These are phyloP conservation scores for Drosophila neocordata DNA, from an alignment of 1,140 invertebrate species.

Conservation along the genomic window DNA sequence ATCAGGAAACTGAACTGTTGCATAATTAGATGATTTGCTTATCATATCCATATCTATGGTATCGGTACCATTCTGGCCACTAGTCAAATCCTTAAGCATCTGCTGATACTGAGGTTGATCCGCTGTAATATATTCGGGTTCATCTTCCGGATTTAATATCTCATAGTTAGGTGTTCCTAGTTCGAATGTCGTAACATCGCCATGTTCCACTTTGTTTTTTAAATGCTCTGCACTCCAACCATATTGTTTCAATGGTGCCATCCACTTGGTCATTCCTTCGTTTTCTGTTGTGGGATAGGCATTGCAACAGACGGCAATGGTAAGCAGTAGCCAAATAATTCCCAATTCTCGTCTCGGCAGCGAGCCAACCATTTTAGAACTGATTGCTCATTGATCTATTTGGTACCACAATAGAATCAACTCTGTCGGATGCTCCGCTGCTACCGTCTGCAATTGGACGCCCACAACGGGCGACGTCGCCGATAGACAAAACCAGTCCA, in stretches of 20 bases:
- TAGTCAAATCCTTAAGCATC: conserved; percentile 51
- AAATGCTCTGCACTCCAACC: conserved; percentile 50
- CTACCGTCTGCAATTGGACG: conserved; percentile 34
- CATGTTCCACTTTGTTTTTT: conserved; percentile 65
- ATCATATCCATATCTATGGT: conserved; percentile 55
- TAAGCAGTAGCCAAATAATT: conserved; percentile 29
- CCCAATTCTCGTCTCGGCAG: conserved; percentile 40
- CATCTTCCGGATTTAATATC: conserved; percentile 70
- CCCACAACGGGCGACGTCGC: conserved; percentile 14
- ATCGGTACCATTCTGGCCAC: conserved; percentile 31
- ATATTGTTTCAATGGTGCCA: conserved; percentile 45
- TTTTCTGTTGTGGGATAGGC: conserved; percentile 1
- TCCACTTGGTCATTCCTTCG: conserved; percentile 33
- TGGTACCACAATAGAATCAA: conserved; percentile 46
- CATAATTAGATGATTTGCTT: neutral
- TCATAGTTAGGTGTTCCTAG: conserved; percentile 70
- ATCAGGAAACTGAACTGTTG: neutral
- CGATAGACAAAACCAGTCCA: conserved; percentile 13
- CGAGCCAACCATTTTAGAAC: conserved; percentile 60
- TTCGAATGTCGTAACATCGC: conserved; percentile 70
- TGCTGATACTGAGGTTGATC: conserved; percentile 73
- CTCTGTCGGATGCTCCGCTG: conserved; percentile 18
- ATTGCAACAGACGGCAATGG: conserved; percentile 12
- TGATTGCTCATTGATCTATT: conserved; percentile 54
- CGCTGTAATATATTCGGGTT: conserved; percentile 69